phyloP scores from a whole-genome alignment of 2,797 vertebrate species.

The Hemibagrus guttatus region DNA sequence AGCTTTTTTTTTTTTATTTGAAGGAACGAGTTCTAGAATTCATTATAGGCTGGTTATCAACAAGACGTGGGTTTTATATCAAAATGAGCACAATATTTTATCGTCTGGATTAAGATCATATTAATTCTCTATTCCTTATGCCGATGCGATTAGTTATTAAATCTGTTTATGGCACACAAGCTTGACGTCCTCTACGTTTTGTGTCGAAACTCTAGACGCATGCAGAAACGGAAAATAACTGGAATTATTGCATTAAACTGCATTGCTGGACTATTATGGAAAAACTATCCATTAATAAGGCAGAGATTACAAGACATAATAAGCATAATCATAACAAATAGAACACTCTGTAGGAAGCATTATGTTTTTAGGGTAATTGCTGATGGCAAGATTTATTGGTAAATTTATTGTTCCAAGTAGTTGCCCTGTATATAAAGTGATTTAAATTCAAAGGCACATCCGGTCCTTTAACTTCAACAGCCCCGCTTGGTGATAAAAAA shows the following conservation, averaged over 20 bases:
- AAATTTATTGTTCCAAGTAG: too few species aligned
- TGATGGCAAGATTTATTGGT: not conserved
- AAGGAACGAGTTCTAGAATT: not conserved
- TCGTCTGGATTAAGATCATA: not conserved
- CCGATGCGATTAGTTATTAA: constrained; percentile 65
- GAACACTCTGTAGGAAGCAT: not conserved
- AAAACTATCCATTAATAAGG: not conserved
- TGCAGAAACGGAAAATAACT: constrained; percentile 49
- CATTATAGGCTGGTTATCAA: not conserved
- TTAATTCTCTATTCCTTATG: constrained; percentile 15
- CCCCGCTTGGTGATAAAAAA: constrained; percentile 63
- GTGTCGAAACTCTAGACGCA: constrained; percentile 58
- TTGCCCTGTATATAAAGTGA: constrained; percentile 60
- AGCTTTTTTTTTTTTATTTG: not conserved
- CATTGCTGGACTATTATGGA: not conserved
- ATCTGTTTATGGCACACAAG: constrained; percentile 77
- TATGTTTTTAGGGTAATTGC: constrained; percentile 11
- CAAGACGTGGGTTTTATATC: not conserved
- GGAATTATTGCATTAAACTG: constrained; percentile 38
- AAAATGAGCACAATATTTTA: not conserved
- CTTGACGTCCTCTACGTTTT: constrained; percentile 66
- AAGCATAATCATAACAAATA: not conserved
- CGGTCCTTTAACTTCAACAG: constrained; percentile 64
- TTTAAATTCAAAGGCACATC: constrained; percentile 62
- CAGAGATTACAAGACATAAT: not conserved